Conservation (phyloP, 1,140 invertebrate genomes). For the Trypoxylus dichotomus region DNA sequence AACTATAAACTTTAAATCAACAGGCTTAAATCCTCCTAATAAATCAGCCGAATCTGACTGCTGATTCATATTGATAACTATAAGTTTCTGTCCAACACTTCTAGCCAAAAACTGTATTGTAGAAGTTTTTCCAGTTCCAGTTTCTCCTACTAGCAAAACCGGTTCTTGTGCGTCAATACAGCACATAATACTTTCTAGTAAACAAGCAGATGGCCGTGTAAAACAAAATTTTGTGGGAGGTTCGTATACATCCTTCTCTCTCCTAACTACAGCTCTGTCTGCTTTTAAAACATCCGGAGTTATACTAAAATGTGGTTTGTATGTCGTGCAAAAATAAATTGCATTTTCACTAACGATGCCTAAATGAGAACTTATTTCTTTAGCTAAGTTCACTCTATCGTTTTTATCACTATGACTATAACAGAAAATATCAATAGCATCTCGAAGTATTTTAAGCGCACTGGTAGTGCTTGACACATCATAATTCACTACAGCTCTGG, state of each 20-base stretch:
- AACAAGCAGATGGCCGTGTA: conserved; percentile 73
- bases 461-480: conserved; percentile 73
- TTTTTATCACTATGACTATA: conserved; percentile 69
- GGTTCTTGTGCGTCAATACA: conserved; percentile 85
- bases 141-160: conserved; percentile 95
- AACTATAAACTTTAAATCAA: conserved; percentile 85
- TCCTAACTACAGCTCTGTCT: conserved; percentile 42
- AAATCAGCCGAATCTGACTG: conserved; percentile 96
- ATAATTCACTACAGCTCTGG: conserved; percentile 73
- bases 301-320: conserved; percentile 76
- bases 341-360: conserved; percentile 83
- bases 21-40: conserved; percentile 95
- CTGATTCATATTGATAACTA: conserved; percentile 99
- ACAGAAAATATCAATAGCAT: conserved; percentile 91
- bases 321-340: conserved; percentile 74
- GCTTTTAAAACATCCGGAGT: conserved; percentile 41
- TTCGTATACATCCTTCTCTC: conserved; percentile 50
- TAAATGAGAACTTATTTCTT: conserved; percentile 75
- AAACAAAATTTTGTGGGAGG: conserved; percentile 73
- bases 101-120: conserved; percentile 90
- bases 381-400: conserved; percentile 67
- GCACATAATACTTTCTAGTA: conserved; percentile 85
- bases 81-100: conserved; percentile 78
- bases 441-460: conserved; percentile 78
- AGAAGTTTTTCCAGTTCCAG: conserved; percentile 98